Evolutionary conservation across 2,113 vertebrate genomes (phyloP), one percentile per base, ranked within the genome.

Genomic region (Ceyx cyanopectus): DNA sequence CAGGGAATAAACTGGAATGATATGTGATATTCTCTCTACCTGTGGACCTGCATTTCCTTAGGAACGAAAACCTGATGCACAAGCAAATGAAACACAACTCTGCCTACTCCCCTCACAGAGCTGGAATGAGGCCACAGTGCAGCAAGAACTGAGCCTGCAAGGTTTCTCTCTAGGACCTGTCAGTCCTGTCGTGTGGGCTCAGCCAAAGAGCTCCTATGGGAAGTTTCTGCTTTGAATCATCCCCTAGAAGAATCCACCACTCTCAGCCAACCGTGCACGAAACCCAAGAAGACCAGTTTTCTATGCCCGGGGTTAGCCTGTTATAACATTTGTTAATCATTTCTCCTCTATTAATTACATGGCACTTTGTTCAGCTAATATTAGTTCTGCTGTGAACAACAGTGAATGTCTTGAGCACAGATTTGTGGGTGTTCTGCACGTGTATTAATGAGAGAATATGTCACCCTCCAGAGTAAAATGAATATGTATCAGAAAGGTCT

Each of bases 261-360:
- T 40, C 20, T 62, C 50, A 3, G 3, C 54, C 1, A 4, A 8
- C 34, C 74, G 18, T 10, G 22, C 9, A 90, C n/a, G 74, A 87
- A 89, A 82, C 22, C 2, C 63, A 68, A 66, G 20, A 70, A 67
- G 24, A 43, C 13, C 30, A 7, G 29, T 58, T 58, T 63, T 4
- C 32, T 56, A 27, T 76, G 62, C 26, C 24, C 29, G 51, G 54
- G 53, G 17, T 46, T 32, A 76, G 68, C 18, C 17, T 85, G 45
- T 56, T 80, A 81, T 51, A 57, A 73, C 74, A 73, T 85, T 91
- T 87, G 78, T 79, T 89, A 74, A 82, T 83, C n/a, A 70, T 92
- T 92, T 82, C 6, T 56, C 56, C 53, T 58, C 51, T 77, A 30
- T 56, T 81, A 87, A 85, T 83, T 67, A n/a, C 56, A 51, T 21